Evolutionary conservation across 2,888 invertebrate genomes (phyloP).

Genomic region (Holacanthella duospinosa): DNA sequence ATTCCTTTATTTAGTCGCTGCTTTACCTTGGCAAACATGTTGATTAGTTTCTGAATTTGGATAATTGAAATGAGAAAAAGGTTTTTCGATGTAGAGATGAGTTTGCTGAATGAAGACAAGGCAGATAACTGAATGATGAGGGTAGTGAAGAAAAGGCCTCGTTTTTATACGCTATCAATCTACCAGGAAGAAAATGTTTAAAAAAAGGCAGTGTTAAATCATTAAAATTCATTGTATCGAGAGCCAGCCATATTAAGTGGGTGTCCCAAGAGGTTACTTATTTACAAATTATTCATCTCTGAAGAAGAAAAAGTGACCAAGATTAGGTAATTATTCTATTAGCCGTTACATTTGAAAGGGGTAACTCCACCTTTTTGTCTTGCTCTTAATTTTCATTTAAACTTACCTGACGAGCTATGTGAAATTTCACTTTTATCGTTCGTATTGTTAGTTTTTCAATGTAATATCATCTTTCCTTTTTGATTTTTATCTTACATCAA

Average conservation of each 20-base stretch:
- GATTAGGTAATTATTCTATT: not conserved
- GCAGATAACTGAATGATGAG: not conserved
- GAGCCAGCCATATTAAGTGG: not conserved
- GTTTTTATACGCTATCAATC: conserved; percentile 7
- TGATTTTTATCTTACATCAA: not conserved
- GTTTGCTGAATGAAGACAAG: not conserved
- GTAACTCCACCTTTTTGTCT: not conserved
- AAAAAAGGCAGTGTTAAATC: not conserved
- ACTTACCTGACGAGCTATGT: not conserved
- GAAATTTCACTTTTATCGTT: conserved; percentile 2
- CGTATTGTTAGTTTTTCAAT: not conserved
- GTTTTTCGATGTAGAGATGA: not conserved
- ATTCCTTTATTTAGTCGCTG: not conserved
- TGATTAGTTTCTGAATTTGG: conserved; percentile 8
- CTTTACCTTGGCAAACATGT: conserved; percentile 17
- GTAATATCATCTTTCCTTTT: not conserved
- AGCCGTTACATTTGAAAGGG: not conserved
- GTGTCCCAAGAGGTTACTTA: not conserved
- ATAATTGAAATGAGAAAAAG: conserved; percentile 9
- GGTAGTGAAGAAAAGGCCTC: not conserved
- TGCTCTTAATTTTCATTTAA: conserved; percentile 3
- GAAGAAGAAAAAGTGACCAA: not conserved
- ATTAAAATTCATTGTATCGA: not conserved
- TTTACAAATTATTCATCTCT: not conserved
- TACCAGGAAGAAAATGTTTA: conserved; percentile 2